Percentiles rank a stretch among this genome's conserved stretches.
These are phyloP conservation scores for Siderastrea radians DNA, from an alignment of 92 coral and sea anemone species.

Conservation along the genomic window DNA sequence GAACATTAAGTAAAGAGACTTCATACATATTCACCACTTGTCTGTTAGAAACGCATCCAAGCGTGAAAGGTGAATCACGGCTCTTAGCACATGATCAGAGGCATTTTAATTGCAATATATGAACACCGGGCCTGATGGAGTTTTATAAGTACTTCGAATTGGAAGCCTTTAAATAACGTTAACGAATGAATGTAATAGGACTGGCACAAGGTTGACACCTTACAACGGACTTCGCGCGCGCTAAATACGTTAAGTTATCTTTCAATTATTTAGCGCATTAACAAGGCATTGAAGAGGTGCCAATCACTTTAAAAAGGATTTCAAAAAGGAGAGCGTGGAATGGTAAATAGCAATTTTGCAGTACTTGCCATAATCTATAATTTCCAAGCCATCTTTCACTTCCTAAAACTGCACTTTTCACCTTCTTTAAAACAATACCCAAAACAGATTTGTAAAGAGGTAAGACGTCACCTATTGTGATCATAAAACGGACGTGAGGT, in stretches of 20 bases:
- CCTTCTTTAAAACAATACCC: not conserved
- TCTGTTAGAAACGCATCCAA: constrained; percentile 34
- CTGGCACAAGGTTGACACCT: constrained; percentile 5
- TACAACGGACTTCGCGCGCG: not conserved
- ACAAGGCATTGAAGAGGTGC: constrained; percentile 10
- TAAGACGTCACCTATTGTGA: not conserved
- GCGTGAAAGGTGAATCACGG: constrained; percentile 24
- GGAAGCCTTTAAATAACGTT: not conserved
- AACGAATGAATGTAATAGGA: not conserved
- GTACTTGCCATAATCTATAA: not conserved
- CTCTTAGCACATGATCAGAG: constrained; percentile 31
- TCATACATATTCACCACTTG: constrained; percentile 59
- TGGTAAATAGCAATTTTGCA: not conserved
- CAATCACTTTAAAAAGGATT: constrained; percentile 12
- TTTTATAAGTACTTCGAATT: not conserved
- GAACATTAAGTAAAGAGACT: constrained; percentile 27
- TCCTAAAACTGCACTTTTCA: not conserved
- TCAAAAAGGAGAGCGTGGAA: constrained; percentile 2
- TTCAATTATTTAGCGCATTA: constrained; percentile 20
- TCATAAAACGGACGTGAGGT: not conserved
- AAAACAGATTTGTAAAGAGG: not conserved
- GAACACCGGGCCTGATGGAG: not conserved
- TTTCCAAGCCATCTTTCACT: not conserved
- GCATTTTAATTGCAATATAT: constrained; percentile 11
- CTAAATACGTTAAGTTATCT: constrained; percentile 22